These are phyloP conservation scores for Protophormia terraenovae DNA, from an alignment of 2,888 invertebrate species.

Conservation along the genomic window DNA sequence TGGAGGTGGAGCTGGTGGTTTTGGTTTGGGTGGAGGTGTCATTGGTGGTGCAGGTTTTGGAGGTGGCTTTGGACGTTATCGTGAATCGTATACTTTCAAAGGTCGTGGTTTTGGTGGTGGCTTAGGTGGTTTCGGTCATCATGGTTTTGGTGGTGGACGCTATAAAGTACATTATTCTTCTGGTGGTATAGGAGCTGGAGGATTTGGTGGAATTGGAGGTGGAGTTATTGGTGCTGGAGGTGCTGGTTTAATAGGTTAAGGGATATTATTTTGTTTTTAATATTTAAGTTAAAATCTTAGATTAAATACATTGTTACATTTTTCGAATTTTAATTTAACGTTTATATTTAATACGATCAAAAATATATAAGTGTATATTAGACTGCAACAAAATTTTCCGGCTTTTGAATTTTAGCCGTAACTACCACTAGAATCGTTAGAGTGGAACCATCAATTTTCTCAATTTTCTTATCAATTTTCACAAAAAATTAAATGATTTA, in stretches of 20 bases:
- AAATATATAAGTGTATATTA: no score
- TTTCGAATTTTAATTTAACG: background rate
- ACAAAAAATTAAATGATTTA: no score
- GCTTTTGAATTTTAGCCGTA: no score
- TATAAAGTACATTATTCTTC: constrained; percentile 72
- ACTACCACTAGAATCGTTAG: no score
- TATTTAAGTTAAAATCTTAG: background rate
- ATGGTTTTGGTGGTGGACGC: constrained; percentile 70
- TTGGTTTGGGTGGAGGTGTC: constrained; percentile 64
- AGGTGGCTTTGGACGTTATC: constrained; percentile 75
- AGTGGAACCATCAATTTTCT: no score
- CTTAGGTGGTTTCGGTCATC: constrained; percentile 66
- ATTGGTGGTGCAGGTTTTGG: constrained; percentile 70
- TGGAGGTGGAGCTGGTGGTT: constrained; percentile 20
- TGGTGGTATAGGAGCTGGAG: constrained; percentile 68
- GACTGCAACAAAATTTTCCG: no score
- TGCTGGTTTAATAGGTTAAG: constrained; percentile 66
- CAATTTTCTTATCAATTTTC: no score
- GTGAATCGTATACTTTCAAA: constrained; percentile 71
- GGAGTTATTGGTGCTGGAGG: constrained; percentile 70
- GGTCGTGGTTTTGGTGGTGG: constrained; percentile 75
- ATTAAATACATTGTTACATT: background rate
- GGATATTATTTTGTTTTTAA: background rate
- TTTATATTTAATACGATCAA: no score
- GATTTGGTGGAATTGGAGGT: constrained; percentile 71